A percentile compares a stretch with the other conserved stretches of the same genome.
phyloP scores from a whole-genome alignment of 2,113 vertebrate genomes.

The Mastomys natalensis region DNA sequence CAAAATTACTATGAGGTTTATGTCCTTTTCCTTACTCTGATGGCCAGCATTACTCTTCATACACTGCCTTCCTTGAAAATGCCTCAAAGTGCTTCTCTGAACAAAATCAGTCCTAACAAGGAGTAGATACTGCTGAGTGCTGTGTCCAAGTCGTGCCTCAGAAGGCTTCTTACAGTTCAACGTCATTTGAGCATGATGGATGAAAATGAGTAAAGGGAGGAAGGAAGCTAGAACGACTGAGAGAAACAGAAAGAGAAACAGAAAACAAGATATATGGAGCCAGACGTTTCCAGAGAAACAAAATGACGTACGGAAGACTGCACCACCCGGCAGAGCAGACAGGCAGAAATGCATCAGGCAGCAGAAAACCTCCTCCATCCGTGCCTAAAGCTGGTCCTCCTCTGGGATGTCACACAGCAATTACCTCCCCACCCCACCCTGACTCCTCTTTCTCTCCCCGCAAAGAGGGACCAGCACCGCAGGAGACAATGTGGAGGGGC shows the following conservation, averaged over 20 bases:
- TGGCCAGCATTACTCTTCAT: background rate
- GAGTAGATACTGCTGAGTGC: background rate
- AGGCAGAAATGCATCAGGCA: background rate
- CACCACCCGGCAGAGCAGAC: background rate
- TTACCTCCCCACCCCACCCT: background rate
- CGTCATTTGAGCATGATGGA: background rate
- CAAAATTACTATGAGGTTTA: background rate
- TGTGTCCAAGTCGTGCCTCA: background rate
- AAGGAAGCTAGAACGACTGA: background rate
- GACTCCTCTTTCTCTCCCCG: too few relatives aligned
- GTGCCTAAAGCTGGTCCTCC: background rate
- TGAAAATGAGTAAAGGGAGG: background rate
- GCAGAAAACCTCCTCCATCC: background rate
- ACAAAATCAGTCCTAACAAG: background rate
- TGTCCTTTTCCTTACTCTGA: background rate
- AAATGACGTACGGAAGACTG: background rate
- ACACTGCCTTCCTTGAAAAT: background rate
- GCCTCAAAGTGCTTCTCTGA: background rate
- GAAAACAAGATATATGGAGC: background rate
- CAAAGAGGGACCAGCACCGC: too few relatives aligned
- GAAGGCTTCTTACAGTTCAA: background rate
- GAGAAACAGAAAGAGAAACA: background rate
- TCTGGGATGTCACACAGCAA: too few relatives aligned
- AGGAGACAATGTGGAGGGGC: background rate
- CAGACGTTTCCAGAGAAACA: background rate